Base-by-base conservation (phyloP, 2,797 vertebrate species). In the Pogonophryne albipinna region DNA sequence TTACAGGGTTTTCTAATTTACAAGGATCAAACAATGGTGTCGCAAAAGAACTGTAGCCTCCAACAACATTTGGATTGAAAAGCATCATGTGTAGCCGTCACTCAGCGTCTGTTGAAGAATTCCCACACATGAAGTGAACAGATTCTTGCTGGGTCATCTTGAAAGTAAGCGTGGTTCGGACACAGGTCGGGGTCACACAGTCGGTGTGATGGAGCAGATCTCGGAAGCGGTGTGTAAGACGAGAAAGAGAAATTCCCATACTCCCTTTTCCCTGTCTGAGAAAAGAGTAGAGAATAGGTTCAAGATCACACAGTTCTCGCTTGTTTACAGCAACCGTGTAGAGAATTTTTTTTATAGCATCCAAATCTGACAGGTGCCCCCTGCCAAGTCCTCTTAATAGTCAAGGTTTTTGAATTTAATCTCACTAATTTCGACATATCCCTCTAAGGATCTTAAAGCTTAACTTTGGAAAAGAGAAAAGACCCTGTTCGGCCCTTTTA, bases 351-450 rank as follows among this genome's bases (percentile, higher is more conserved):
- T 85, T 80, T 47, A 64, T 12, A 74, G 69, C 51, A 11, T 76
- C 75, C 78, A 19, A 55, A 85, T 82, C 74, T 89, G 85, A 86
- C 87, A 90, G 87, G 84, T 90, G 85, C 84, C 85, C 83, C 87
- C 80, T 85, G 82, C 87, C 82, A 88, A 85, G 80, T 84, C 78
- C 83, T 87, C 78, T 85, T 83, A 89, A 90, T 87, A 89, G 76
- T 84, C 69, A 61, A 83, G 65, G 76, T 90, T 86, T 91, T 83
- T 87, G 72, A 85, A 89, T 93, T 89, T 86, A 92, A 92, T 92
- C 91, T 91, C 50, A 23, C 87, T 93, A 90, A 93, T 93, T 92
- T 93, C 87, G 34, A 92, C 91, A 92, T 88, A 92, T 93, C 89
- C 89, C 85, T 87, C 70, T 67, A 76, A 88, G 87, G 89, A 92